phyloP scores from a whole-genome alignment of 2,888 invertebrate genomes.

The Phrixothrix hirtus region DNA sequence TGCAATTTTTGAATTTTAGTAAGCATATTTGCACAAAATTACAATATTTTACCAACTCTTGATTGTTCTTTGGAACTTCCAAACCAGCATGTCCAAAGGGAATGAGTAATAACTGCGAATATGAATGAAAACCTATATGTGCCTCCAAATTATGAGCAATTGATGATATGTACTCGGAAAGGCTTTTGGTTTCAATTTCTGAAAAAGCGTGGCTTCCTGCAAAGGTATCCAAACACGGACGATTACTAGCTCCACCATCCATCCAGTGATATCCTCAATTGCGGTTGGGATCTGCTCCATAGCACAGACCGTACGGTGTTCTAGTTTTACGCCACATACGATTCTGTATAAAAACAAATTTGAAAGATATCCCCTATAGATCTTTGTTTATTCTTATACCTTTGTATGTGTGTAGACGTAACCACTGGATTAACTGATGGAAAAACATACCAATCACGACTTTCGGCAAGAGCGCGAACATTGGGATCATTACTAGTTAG shows the following conservation, averaged over 20 bases:
- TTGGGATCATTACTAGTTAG: constrained; percentile 63
- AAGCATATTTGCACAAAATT: no score
- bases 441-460: constrained; percentile 75
- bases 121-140: constrained; percentile 73
- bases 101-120: constrained; percentile 66
- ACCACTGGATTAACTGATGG: constrained; percentile 76
- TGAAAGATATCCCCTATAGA: not conserved
- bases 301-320: constrained; percentile 56
- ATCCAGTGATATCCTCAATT: constrained; percentile 75
- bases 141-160: constrained; percentile 60
- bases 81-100: constrained; percentile 66
- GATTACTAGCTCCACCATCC: constrained; percentile 60
- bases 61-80: constrained; percentile 60
- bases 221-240: constrained; percentile 63
- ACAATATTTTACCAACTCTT: constrained; percentile 61
- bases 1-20: no score
- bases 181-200: constrained; percentile 64
- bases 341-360: constrained; percentile 59
- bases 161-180: constrained; percentile 59
- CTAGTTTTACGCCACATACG: constrained; percentile 74
- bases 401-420: constrained; percentile 64
- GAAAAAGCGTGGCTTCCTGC: constrained; percentile 69
- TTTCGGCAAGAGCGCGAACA: constrained; percentile 63
- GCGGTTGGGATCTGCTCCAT: constrained; percentile 75
- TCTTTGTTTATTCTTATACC: not conserved